Evolutionary conservation across 1,140 invertebrate species (phyloP), one percentile per base, ranked within the genome.

Genomic region (Leguminivora glycinivorella): DNA sequence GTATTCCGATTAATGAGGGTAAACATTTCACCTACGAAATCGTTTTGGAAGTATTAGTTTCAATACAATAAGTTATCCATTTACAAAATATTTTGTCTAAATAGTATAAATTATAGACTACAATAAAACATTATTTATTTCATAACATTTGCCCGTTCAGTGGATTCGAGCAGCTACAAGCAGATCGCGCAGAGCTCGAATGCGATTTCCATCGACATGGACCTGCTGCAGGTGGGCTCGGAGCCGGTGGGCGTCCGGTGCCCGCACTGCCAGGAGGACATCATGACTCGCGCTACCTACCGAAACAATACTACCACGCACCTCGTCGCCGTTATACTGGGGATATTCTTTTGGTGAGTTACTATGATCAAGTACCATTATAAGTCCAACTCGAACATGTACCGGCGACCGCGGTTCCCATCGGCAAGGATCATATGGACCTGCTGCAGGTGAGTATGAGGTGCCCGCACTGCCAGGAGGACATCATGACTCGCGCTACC

Each of bases 361-460:
- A 38, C 10, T 3, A 38, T 14, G 34, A 34, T 4, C n/a, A n/a
- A n/a, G n/a, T n/a, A n/a, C n/a, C n/a, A 6, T 34, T 6, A 6
- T 6, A 9, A 34, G 31, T 34, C 31, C 31, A 34, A 34, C 4
- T 34, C 31, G 31, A 34, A 34, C 31, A 9, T 34, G 6, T 34
- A 34, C 7, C 31, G 31, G 31, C 31, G 31, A 6, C 10, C 31
- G 80, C 80, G 7, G 83, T 85, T 6, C 76, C 71, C 58, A 89
- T 91, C 4, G 89, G 90, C 70, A 85, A n/a, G n/a, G n/a, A n/a
- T n/a, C n/a, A 91, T 70, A 85, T 91, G 85, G 89, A 91, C 34
- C 67, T 91, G 2, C 60, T 91, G 31, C 85, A 84, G 14, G 89
- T 90, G 9, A 88, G 89, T 0, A 89, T 87, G 1, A 88, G 85